Evolutionary conservation across 2,113 vertebrate genomes (phyloP).

Genomic region (Aspiorhynchus laticeps): DNA sequence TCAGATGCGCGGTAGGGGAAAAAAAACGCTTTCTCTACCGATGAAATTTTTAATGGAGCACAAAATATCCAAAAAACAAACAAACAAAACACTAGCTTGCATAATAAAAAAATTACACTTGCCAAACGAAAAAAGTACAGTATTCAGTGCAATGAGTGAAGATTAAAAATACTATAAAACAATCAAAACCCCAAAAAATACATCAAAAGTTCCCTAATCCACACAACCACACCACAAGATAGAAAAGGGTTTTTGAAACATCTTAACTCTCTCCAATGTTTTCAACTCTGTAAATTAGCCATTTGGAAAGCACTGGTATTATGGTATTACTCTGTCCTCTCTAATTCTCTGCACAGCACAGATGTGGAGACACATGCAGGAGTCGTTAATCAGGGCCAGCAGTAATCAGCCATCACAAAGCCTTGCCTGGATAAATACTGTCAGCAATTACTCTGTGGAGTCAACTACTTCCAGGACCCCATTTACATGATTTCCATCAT

Average conservation of each 20-base stretch:
- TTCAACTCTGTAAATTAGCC: slow-evolving; percentile 65
- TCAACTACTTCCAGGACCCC: slow-evolving; percentile 48
- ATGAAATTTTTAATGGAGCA: neutral
- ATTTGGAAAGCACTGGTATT: slow-evolving; percentile 71
- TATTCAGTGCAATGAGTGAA: neutral
- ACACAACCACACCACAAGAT: neutral
- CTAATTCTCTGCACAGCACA: slow-evolving; percentile 70
- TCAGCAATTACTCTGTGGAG: slow-evolving; percentile 61
- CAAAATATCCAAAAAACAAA: neutral
- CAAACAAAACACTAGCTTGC: neutral
- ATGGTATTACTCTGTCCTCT: slow-evolving; percentile 72
- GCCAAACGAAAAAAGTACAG: neutral
- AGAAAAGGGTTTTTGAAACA: neutral
- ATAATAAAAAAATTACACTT: neutral
- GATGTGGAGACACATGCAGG: slow-evolving; percentile 64
- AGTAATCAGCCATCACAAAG: slow-evolving; percentile 68
- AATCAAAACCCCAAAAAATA: neutral
- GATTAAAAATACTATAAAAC: neutral
- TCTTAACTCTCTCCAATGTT: slow-evolving; percentile 56
- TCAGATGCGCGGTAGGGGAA: neutral
- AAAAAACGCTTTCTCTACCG: neutral
- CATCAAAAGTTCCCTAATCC: neutral
- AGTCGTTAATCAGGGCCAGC: slow-evolving; percentile 67
- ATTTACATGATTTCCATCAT: slow-evolving; percentile 30
- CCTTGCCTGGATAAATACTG: slow-evolving; percentile 68